Evolutionary conservation across 2,888 invertebrate species (phyloP).

Genomic region (Coleophora flavipennella): DNA sequence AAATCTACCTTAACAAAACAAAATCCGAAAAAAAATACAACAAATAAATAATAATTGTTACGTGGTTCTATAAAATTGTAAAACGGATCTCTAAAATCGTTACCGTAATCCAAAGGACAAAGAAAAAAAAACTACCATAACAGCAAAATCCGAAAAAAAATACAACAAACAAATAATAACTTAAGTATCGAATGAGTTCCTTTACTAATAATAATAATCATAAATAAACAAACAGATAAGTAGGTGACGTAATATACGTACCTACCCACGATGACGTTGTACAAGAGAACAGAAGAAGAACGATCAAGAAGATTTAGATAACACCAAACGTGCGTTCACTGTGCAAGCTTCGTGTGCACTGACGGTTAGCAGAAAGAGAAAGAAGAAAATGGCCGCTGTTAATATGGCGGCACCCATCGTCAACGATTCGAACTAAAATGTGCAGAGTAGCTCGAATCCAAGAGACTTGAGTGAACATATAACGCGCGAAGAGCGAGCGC

Average conservation of each 20-base stretch:
- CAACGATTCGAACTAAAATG: constrained; percentile 33
- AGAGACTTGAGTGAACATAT: constrained; percentile 29
- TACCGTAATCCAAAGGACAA: constrained; percentile 6
- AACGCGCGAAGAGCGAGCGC: constrained; percentile 2
- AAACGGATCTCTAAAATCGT: not conserved
- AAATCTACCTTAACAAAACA: constrained; percentile 3
- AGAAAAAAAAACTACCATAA: constrained; percentile 3
- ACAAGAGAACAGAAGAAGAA: constrained; percentile 48
- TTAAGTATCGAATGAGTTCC: constrained; percentile 18
- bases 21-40: constrained; percentile 1
- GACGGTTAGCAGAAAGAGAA: constrained; percentile 52
- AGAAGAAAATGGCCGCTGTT: constrained; percentile 66
- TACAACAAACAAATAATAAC: constrained; percentile 14
- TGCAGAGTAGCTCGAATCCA: constrained; percentile 23
- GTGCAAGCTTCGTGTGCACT: constrained; percentile 26
- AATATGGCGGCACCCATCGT: constrained; percentile 33
- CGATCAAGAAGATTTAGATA: constrained; percentile 39
- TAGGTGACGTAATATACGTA: constrained; percentile 15
- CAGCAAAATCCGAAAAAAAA: constrained; percentile 2
- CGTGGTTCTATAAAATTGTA: too few species aligned
- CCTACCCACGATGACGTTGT: constrained; percentile 27
- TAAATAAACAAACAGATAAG: constrained; percentile 1
- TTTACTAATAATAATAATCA: not conserved
- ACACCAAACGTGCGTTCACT: too few species aligned
- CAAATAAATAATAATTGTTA: constrained; percentile 16